Evolutionary conservation across 35 echinoderm and acorn worm species (phyloP), one percentile per base, ranked within the genome.

Genomic region (Anneissia japonica): DNA sequence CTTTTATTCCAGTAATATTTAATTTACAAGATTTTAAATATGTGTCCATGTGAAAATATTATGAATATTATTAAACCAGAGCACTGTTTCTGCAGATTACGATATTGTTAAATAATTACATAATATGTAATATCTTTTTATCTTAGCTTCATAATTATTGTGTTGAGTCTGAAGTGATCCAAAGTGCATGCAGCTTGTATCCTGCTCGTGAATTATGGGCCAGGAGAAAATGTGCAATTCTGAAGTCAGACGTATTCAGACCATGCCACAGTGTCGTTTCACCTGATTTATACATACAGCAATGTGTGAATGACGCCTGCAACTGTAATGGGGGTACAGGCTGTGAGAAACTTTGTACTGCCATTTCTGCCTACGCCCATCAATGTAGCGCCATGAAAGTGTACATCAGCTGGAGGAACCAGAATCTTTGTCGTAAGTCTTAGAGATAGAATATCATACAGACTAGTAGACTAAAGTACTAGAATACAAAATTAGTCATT

Each of bases 381-480:
- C 88, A 90, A 72, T 97, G 94, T 84, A 97, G 93, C 79, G 34
- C 79, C n/a, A 45, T 80, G 28, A 91, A 91, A 31, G 85, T 97
- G 7, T 91, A 83, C 0, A 86, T 97, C 34, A 45, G 75, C 35
- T 97, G 94, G 94, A 72, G 94, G 37, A 77, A 78, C 14, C 84
- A 92, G 9, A 84, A 97, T 35, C 46, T 97, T 16, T 97, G 94
- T 87, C 94, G 94, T 97, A 97, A 93, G 94, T 97, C 0, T 26
- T 46, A n/a, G n/a, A n/a, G n/a, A n/a, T n/a, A n/a, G 2, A 32
- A 31, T 76, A 35, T 55, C 33, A 0, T 14, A 34, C 11, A 32
- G 0, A n/a, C 35, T 36, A 23, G 0, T 0, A 26, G 29, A 43
- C 19, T 26, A 6, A 0, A 37, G 16, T 30, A 0, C 16, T 38